phyloP scores from a whole-genome alignment of 2,797 vertebrate species.

The Cossypha niveicapilla region DNA sequence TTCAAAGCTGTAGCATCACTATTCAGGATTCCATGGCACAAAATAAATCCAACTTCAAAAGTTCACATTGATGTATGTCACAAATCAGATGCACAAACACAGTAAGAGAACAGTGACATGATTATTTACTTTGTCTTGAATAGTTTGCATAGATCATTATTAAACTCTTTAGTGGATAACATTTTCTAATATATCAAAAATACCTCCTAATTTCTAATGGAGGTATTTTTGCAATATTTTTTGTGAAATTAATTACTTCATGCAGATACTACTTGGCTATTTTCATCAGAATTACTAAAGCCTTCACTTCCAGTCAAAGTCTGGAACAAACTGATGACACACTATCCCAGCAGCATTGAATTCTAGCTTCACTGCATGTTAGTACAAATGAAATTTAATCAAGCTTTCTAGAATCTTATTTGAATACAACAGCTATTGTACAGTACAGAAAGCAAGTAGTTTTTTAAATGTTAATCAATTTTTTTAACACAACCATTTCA shows the following conservation, averaged over 20 bases:
- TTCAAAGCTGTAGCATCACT: slow-evolving; percentile 89
- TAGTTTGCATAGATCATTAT: background rate
- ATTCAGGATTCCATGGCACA: slow-evolving; percentile 92
- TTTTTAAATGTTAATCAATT: background rate
- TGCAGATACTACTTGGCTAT: background rate
- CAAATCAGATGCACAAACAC: slow-evolving; percentile 4
- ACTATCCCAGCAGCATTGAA: background rate
- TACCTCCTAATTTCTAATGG: background rate
- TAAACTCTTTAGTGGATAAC: background rate
- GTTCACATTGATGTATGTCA: background rate
- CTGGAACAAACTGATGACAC: background rate
- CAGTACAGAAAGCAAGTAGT: background rate
- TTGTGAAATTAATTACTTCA: background rate
- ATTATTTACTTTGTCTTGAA: background rate
- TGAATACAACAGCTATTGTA: background rate
- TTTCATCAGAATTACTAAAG: background rate
- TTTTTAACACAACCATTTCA: background rate
- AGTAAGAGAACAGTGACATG: background rate
- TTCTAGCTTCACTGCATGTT: background rate
- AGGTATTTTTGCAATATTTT: background rate
- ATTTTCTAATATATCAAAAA: background rate
- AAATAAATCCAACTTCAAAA: slow-evolving; percentile 91
- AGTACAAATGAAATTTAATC: background rate
- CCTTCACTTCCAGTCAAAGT: background rate
- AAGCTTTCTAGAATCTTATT: background rate